Base-by-base conservation (phyloP, 2,797 vertebrate species). In the Petrocephalus sullivani region DNA sequence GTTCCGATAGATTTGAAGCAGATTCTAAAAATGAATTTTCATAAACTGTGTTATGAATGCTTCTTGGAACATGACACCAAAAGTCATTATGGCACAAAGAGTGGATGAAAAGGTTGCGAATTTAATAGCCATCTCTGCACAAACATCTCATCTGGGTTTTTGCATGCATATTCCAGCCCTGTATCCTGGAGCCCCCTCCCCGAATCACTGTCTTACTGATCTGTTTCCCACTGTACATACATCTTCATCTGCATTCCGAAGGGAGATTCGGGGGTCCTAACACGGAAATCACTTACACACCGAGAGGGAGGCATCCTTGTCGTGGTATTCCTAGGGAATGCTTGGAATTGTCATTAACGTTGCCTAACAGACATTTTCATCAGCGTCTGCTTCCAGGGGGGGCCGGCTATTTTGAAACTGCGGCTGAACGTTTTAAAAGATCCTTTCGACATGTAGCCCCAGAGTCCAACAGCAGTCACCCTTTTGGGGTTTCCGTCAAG, bases 241-340 rank as follows among this genome's bases (percentile, higher is more conserved):
- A 54, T 54, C 16, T 33, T 61, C 46, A 58, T 87, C 54, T 57
- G 12, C 82, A 84, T 61, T 49, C 61, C 88, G 58, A 33, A 78
- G 75, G 89, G 89, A 75, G 49, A 88, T 89, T 93, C 89, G 88
- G 64, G 16, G 2, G 14, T n/a, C 84, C 41, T 21, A 88, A 78
- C 57, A 67, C 14, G 21, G 75, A 58, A 60, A 53, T 83, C 81
- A 53, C 19, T 83, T 85, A 60, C 28, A 85, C 14, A 60, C 54
- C 33, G 0, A 14, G 9, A 60, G 56, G 56, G 56, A 60, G 53
- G 56, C 51, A 7, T 56, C 5, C 49, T 85, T 85, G 84, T 37
- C 33, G 1, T 37, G 56, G 8, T 46, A 60, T 85, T 85, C 53
- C 56, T 33, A 12, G 56, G 84, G 14, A 58, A 57, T 19, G 37